Conservation (phyloP, 2,888 invertebrate genomes). For the Megalurothrips usitatus region DNA sequence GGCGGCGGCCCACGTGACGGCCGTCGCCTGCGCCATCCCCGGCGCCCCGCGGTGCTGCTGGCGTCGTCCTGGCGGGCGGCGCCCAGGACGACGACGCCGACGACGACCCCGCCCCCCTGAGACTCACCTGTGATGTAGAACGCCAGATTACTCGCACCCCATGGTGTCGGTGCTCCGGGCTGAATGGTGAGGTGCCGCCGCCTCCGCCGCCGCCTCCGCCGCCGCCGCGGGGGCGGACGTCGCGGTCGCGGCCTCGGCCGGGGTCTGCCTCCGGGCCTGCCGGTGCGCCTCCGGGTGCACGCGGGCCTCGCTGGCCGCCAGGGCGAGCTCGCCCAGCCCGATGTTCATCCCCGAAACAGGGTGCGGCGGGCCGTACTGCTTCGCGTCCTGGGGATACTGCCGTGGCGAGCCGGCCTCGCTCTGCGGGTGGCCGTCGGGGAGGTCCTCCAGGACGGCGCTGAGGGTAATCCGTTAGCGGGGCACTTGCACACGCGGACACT, state of each 20-base stretch:
- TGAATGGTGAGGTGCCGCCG: not conserved
- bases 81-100: not conserved
- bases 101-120: not conserved
- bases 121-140: not conserved
- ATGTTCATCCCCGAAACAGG: not conserved
- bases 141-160: constrained; percentile 1
- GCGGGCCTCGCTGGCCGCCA: not conserved
- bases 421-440: not conserved
- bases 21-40: not conserved
- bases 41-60: not conserved
- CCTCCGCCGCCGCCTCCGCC: not conserved
- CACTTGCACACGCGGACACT: not conserved
- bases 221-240: not conserved
- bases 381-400: not conserved
- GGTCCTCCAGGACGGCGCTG: not conserved
- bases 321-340: not conserved
- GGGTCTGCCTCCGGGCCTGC: not conserved
- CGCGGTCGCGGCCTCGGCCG: not conserved
- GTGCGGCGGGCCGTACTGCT: not conserved
- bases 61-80: too few species aligned
- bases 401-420: not conserved
- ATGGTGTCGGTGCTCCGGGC: not conserved
- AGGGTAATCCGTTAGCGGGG: too few species aligned
- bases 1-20: not conserved
- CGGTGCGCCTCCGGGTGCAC: not conserved